These are phyloP conservation scores for Hydractinia symbiolongicarpus DNA, from an alignment of 30 jellyfish, hydroid and myxozoan species.

Conservation along the genomic window DNA sequence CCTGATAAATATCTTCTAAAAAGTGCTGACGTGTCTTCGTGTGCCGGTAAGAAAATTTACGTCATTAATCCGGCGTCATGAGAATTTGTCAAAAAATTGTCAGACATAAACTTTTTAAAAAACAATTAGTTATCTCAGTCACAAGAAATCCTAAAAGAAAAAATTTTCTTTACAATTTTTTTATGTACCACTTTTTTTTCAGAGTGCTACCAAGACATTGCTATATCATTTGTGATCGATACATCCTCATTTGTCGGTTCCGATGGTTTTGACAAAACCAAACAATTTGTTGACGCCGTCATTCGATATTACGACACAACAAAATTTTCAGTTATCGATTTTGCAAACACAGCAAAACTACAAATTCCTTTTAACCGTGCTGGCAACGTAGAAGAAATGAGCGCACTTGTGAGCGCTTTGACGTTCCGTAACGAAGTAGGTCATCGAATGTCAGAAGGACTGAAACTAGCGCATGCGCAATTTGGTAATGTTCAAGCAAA, in stretches of 20 bases:
- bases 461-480: slow-evolving; percentile 23
- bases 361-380: slow-evolving; percentile 23
- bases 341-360: slow-evolving; percentile 28
- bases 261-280: slow-evolving; percentile 64
- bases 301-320: slow-evolving; percentile 53
- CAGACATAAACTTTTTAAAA: neutral
- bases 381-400: slow-evolving; percentile 24
- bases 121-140: neutral
- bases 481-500: slow-evolving; percentile 5
- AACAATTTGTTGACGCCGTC: slow-evolving; percentile 41
- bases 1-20: slow-evolving; percentile 26
- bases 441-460: slow-evolving; percentile 36
- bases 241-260: slow-evolving; percentile 47
- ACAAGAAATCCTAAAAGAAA: neutral
- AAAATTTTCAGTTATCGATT: slow-evolving; percentile 45
- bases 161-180: too few species aligned
- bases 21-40: slow-evolving; percentile 37
- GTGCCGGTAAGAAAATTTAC: slow-evolving; percentile 53
- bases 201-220: slow-evolving; percentile 51
- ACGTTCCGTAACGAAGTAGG: slow-evolving; percentile 29
- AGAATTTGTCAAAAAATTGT: too few species aligned
- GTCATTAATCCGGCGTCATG: too few species aligned
- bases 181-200: neutral
- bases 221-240: slow-evolving; percentile 50
- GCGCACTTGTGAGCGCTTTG: slow-evolving; percentile 18